phyloP scores from a whole-genome alignment of 2,888 invertebrate genomes.

The Scotopteryx bipunctaria region DNA sequence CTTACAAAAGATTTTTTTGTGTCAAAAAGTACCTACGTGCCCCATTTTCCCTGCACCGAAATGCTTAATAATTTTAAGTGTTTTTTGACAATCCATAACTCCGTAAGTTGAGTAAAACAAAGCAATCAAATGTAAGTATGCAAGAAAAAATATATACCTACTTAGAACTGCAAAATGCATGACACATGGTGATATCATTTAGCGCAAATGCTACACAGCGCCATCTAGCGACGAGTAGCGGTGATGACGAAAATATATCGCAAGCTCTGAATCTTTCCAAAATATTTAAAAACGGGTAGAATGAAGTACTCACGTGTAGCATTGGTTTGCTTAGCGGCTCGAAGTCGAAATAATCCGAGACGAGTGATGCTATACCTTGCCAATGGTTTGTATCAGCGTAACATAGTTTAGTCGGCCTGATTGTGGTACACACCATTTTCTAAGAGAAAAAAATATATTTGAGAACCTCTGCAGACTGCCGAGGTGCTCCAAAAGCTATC shows the following conservation, averaged over 20 bases:
- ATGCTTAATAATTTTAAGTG: no score
- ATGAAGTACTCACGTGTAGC: slow-evolving; percentile 85
- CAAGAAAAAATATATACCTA: no score
- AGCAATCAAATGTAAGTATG: no score
- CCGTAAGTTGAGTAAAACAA: no score
- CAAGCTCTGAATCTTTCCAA: not conserved
- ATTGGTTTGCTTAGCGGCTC: slow-evolving; percentile 87
- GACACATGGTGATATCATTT: not conserved
- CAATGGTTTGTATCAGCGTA: slow-evolving; percentile 88
- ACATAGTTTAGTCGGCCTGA: slow-evolving; percentile 90
- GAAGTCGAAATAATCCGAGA: slow-evolving; percentile 90
- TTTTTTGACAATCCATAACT: no score
- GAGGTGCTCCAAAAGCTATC: no score
- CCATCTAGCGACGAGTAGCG: slow-evolving; percentile 46
- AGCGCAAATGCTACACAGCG: slow-evolving; percentile 31
- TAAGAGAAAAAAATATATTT: slow-evolving; percentile 70
- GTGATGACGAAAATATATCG: not conserved
- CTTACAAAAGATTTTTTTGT: no score
- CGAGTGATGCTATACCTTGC: slow-evolving; percentile 88
- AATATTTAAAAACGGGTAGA: not conserved
- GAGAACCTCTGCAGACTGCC: no score
- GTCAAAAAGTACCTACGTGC: no score
- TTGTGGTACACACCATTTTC: slow-evolving; percentile 95
- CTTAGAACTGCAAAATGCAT: no score
- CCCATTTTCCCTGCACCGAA: no score